Percentiles rank a stretch among this genome's conserved stretches.
phyloP scores from a whole-genome alignment of 2,888 invertebrate species.

The Adelognathus sp. region DNA sequence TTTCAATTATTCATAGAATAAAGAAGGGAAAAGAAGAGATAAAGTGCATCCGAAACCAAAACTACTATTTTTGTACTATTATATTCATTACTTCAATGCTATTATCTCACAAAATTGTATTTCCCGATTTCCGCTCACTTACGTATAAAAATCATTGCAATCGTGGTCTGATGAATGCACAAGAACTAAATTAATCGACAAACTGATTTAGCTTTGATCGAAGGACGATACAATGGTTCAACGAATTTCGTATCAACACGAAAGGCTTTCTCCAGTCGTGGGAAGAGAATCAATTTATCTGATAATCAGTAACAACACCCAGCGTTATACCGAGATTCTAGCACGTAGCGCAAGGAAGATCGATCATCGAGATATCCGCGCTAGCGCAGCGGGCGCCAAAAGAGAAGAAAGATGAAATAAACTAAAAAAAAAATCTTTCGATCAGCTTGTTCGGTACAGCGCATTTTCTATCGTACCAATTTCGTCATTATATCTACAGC shows the following conservation, averaged over 20 bases:
- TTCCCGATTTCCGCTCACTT: too few relatives aligned
- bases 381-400: not conserved
- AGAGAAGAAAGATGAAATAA: too few relatives aligned
- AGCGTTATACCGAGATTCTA: not conserved
- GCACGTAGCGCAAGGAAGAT: slow-evolving; percentile 7
- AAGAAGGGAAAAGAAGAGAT: too few relatives aligned
- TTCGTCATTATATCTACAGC: slow-evolving; percentile 40
- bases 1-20: too few relatives aligned
- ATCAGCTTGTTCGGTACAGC: slow-evolving; percentile 15
- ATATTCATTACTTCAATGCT: too few relatives aligned
- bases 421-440: slow-evolving; percentile 8
- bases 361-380: slow-evolving; percentile 19
- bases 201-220: too few relatives aligned
- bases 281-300: slow-evolving; percentile 13
- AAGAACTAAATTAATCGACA: too few relatives aligned
- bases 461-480: slow-evolving; percentile 23
- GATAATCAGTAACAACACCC: not conserved
- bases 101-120: too few relatives aligned
- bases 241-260: not conserved
- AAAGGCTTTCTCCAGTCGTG: not conserved
- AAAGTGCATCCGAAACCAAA: too few relatives aligned
- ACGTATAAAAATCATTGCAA: too few relatives aligned
- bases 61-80: too few relatives aligned
- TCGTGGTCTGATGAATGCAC: too few relatives aligned
- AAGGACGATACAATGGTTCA: not conserved